Evolutionary conservation across 1,140 invertebrate genomes (phyloP), one percentile per base, ranked within the genome.

Genomic region (Conus ventricosus): DNA sequence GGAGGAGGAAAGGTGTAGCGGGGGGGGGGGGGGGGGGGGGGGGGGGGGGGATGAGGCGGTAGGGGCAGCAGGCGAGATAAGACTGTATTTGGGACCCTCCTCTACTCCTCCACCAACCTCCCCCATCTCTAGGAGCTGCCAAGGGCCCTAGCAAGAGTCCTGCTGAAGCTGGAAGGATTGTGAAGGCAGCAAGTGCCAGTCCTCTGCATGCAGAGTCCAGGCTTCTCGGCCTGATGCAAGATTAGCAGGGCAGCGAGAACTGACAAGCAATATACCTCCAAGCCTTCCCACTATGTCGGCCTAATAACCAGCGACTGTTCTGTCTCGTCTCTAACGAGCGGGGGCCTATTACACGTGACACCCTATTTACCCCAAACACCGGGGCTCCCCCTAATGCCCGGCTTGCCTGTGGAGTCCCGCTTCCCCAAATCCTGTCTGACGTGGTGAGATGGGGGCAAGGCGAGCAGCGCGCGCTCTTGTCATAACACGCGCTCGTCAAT

Each of bases 341-440:
- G 54, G 57, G 54, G 54, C 8, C 55, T 60, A 63, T 84, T 84
- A 84, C 54, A 84, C 57, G 54, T 84, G 82, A 84, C 82, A 84
- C 82, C 82, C 82, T 84, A 84, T 84, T 84, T 84, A 84, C 82
- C 82, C 82, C 82, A 84, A 84, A 84, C 82, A 84, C 82, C 82
- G 57, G 55, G 51, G 57, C 17, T 6, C 67, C 67, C 82, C 82
- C 25, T 84, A 84, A 84, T 84, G 82, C 82, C 54, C 20, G 82
- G 53, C 53, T 39, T 67, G 82, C 82, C 55, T 67, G 82, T 39
- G 67, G 82, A 84, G 55, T 25, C 57, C 82, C n/a, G 54, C 55
- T 67, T 15, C 27, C 55, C 55, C 82, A 84, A 84, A 84, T 84
- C 82, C 57, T 25, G 23, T 84, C 82, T 67, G 82, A 84, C 82